Base-by-base conservation (phyloP, 2,113 vertebrate species). In the Sigmodon hispidus region DNA sequence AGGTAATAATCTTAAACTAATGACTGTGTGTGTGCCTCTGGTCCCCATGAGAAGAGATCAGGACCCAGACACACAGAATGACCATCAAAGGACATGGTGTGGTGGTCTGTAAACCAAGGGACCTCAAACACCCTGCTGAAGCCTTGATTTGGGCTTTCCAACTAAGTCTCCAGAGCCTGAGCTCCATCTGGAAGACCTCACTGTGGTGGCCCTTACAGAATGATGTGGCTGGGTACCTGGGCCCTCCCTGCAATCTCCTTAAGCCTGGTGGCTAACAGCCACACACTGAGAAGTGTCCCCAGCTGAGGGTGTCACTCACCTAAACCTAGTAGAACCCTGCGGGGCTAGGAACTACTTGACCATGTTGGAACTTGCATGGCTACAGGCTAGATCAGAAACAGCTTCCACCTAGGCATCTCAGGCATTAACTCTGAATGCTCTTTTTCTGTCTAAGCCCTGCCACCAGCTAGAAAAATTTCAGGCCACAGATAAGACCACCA, bases 381-480 rank as follows among this genome's bases (percentile, higher is more conserved):
- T 31, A n/a, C 24, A 22, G 9, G 22, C 22, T 40, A 21, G 50
- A 40, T 40, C n/a, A 0, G 43, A 77, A n/a, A 1, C 0, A 7
- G 59, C 40, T 34, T 69, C 29, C 7, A 1, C 24, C 36, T 59
- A n/a, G 57, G 19, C 2, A 2, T 22, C 15, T 29, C 48, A 0
- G 2, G 45, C 19, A 9, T 8, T 31, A 5, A 50, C 34, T 72
- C 75, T 36, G 4, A 43, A 17, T 16, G 2, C 36, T 19, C 1
- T 9, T 22, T 22, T 57, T 7, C 29, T 29, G 57, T 34, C 6
- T 21, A 43, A 67, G 10, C 36, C 50, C 61, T 81, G n/a, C 40
- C 2, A 0, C 55, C 43, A 6, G 3, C 50, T 3, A 0, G 4
- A 43, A 31, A 65, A 36, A 45, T 40, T 40, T 34, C 1, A 36